A percentile compares a stretch with the other conserved stretches of the same genome.
These are phyloP conservation scores for Campaea margaritaria DNA, from an alignment of 2,888 invertebrate species.

Conservation along the genomic window DNA sequence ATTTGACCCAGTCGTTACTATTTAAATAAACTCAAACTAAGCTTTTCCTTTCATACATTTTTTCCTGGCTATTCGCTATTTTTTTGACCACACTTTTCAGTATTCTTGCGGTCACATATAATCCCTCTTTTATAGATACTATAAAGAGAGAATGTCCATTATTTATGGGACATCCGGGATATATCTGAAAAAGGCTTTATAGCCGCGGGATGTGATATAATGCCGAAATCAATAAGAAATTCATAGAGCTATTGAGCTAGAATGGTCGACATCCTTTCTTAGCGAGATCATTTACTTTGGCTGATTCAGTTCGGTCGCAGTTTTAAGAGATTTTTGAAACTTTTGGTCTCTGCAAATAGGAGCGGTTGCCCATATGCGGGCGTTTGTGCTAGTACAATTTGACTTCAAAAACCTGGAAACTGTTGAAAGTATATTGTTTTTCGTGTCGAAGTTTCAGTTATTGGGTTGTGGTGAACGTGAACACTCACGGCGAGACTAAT, in stretches of 20 bases:
- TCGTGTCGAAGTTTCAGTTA: no score
- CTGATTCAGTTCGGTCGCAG: no score
- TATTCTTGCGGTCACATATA: conserved; percentile 9
- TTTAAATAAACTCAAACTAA: neutral
- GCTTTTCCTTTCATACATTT: neutral
- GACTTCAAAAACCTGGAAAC: no score
- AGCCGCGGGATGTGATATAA: conserved; percentile 20
- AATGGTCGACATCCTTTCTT: neutral
- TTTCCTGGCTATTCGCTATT: neutral
- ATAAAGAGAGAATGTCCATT: conserved; percentile 29
- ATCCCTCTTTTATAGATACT: conserved; percentile 24
- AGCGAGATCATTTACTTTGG: conserved; percentile 1
- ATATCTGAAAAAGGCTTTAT: conserved; percentile 26
- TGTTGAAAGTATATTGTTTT: no score
- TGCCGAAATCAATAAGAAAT: conserved; percentile 25
- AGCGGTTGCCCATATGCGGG: no score
- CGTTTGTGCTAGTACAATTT: no score
- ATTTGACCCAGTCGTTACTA: no score
- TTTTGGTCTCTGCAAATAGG: no score
- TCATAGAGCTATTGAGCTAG: conserved; percentile 2
- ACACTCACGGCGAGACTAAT: no score
- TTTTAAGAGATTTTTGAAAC: no score
- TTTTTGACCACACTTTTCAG: neutral
- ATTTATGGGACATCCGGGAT: conserved; percentile 27
- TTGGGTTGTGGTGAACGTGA: no score